Evolutionary conservation across 2,113 vertebrate species (phyloP), one percentile per base, ranked within the genome.

Genomic region (Phycodurus eques): DNA sequence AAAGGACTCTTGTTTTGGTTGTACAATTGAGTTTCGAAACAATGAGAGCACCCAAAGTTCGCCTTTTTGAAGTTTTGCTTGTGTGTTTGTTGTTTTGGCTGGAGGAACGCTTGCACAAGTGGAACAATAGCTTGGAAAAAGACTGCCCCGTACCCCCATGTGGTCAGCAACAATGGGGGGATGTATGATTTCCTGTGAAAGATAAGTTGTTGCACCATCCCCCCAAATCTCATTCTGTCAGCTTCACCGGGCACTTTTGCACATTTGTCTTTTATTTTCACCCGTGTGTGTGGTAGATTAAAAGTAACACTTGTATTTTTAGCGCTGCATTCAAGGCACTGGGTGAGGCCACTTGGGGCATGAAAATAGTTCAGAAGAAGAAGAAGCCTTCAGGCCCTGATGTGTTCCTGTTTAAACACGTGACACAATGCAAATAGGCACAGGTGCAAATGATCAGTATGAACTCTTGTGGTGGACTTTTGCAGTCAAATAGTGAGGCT

Each of bases 131-230:
- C 59, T 61, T 47, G n/a, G 43, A 49, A 47, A 22, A 47, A 47
- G 22, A 8, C 43, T n/a, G 19, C 35, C 19, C 35, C 19, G 7
- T 56, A 8, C 20, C 10, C 9, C 20, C 53, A 56, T 22, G 64
- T 47, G 44, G 64, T 47, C 12, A 13, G n/a, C 64, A 49, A 66
- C 64, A 66, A 66, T 66, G 43, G 39, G 13, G 44, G 44, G 64
- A 66, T 66, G 63, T 66, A 44, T 47, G 13, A 66, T 66, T 66
- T 66, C 64, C 64, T 43, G 42, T 12, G 13, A 17, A 19, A 5
- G 31, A 35, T 35, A 61, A 33, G 15, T 63, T 64, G 63, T 11
- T 46, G 43, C 63, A 27, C 14, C 17, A 42, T 42, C 19, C 8
- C 17, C 1, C 35, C 17, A 17, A 19, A 3, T 42, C 7, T 63